Evolutionary conservation across 2,888 invertebrate genomes (phyloP), one percentile per base, ranked within the genome.

Genomic region (Torymus texanus): DNA sequence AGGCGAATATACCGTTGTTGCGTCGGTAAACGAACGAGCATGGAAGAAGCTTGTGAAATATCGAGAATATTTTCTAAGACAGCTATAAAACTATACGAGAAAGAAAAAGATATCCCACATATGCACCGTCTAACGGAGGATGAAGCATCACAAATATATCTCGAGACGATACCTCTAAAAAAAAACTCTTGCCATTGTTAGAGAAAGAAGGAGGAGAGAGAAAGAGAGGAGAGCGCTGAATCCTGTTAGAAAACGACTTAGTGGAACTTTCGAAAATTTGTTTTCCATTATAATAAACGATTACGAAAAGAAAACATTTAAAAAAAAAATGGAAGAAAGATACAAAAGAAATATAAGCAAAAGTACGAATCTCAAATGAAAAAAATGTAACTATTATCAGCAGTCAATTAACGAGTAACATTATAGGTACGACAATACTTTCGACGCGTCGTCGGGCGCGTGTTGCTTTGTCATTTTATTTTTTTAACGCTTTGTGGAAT

Each of bases 351-450:
- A 29, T 29, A 56, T n/a, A 66, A 41, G 53, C 4, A 61, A 59
- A 70, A 66, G 18, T 29, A 68, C 4, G 77, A 80, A 80, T 80
- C 80, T 76, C 76, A 78, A 78, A 29, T 29, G 29, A 29, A 10
- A 29, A 10, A 29, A 63, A 63, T 53, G 50, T 71, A 71, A 75
- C 24, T 62, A 83, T 82, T 82, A 85, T 85, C 80, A 85, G 84
- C 86, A 88, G 88, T 88, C 88, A 89, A 89, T 89, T 88, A 88
- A 86, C 83, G 85, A 79, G 78, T 84, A 82, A 85, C 29, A 29
- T 84, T 84, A 82, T 83, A 84, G 81, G 84, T 85, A 85, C 83
- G 85, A 86, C 84, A 85, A 87, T 86, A 87, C 78, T 78, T 65
- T 78, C 78, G 72, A 77, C 59, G 55, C 77, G 70, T 74, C 75